Percentiles rank a stretch among this genome's conserved stretches.
phyloP scores from a whole-genome alignment of 2,113 vertebrate genomes.

The Myxocyprinus asiaticus region DNA sequence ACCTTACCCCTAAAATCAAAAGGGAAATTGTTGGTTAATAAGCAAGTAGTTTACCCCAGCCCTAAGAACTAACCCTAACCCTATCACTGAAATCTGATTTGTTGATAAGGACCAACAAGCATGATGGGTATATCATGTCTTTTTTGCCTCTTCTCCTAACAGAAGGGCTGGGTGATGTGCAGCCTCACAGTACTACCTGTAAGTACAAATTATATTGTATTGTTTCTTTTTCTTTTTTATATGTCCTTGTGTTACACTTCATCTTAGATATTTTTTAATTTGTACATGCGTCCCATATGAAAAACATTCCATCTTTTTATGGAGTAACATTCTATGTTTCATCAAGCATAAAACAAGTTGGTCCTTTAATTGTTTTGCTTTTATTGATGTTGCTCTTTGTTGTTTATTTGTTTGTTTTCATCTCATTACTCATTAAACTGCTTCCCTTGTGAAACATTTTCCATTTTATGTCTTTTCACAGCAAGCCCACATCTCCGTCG shows the following conservation, averaged over 20 bases:
- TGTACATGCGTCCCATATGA: neutral
- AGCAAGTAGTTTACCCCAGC: no score
- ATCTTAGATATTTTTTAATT: no score
- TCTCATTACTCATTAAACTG: no score
- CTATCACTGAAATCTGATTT: no score
- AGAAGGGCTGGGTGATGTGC: slow-evolving; percentile 83
- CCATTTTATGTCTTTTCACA: slow-evolving; percentile 47
- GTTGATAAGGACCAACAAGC: no score
- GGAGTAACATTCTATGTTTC: neutral
- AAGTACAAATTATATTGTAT: neutral
- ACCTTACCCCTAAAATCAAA: no score
- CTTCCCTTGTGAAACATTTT: no score
- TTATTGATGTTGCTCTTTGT: neutral
- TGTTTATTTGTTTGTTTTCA: neutral
- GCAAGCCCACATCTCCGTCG: slow-evolving; percentile 59
- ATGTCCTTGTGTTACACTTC: no score
- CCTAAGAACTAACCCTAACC: no score
- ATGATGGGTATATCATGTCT: neutral
- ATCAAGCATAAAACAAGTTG: neutral
- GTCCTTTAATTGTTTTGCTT: neutral
- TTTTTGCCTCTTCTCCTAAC: slow-evolving; percentile 49
- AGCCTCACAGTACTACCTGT: slow-evolving; percentile 78
- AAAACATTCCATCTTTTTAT: no score
- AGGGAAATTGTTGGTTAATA: no score
- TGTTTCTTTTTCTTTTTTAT: no score